Evolutionary conservation across 2,888 invertebrate genomes (phyloP).

Genomic region (Idaea dimidiata): DNA sequence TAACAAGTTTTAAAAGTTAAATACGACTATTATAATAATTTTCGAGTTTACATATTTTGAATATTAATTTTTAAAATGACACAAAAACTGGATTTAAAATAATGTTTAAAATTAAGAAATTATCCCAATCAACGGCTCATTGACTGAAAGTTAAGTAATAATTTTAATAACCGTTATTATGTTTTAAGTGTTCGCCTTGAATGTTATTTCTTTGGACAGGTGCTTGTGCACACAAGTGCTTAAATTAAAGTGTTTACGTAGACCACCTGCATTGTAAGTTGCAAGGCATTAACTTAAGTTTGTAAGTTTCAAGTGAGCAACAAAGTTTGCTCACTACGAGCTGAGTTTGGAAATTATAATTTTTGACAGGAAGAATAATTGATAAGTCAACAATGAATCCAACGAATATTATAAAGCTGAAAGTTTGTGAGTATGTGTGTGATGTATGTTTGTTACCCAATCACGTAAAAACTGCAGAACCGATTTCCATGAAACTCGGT

Average conservation of each 20-base stretch:
- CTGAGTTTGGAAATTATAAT: too few species aligned
- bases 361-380: too few species aligned
- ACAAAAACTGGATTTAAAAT: background rate
- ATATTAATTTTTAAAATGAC: conserved; percentile 1
- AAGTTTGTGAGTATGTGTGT: too few species aligned
- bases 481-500: too few species aligned
- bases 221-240: background rate
- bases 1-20: background rate
- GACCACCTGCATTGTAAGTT: background rate
- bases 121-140: background rate
- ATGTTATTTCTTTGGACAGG: background rate
- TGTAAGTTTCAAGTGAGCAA: too few species aligned
- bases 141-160: background rate
- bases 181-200: background rate
- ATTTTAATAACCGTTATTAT: background rate
- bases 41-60: conserved; percentile 3
- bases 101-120: background rate
- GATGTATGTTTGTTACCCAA: too few species aligned
- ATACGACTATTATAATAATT: background rate
- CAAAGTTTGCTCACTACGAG: too few species aligned
- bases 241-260: background rate
- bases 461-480: too few species aligned
- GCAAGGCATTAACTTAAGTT: too few species aligned
- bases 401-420: too few species aligned
- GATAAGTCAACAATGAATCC: too few species aligned